These are phyloP conservation scores for Drosophila birchii DNA, from an alignment of 2,888 invertebrate species.

Conservation along the genomic window DNA sequence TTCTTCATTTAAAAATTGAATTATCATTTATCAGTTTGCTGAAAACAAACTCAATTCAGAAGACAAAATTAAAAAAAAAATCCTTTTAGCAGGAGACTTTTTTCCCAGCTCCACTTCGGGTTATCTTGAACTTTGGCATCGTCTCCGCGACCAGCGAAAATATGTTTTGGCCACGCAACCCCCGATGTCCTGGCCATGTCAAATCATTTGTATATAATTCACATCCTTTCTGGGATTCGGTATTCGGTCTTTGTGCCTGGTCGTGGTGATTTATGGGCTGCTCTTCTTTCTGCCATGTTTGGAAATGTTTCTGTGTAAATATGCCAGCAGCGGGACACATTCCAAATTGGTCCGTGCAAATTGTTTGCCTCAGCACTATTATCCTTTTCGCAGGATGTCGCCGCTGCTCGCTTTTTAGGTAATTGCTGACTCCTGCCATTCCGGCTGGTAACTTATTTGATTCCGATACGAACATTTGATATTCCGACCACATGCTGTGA, in stretches of 20 bases:
- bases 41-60: background rate
- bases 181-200: constrained; percentile 61
- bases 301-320: constrained; percentile 62
- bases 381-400: constrained; percentile 67
- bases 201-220: constrained; percentile 81
- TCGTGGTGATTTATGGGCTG: constrained; percentile 73
- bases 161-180: constrained; percentile 41
- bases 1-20: background rate
- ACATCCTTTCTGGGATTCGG: constrained; percentile 69
- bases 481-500: constrained; percentile 84
- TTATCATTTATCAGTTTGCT: background rate
- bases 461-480: constrained; percentile 82
- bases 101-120: constrained; percentile 27
- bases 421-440: constrained; percentile 77
- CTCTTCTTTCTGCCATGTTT: constrained; percentile 55
- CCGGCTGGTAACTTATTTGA: constrained; percentile 71
- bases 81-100: constrained; percentile 4
- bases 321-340: constrained; percentile 56
- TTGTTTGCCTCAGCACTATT: constrained; percentile 76
- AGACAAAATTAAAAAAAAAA: background rate
- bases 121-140: constrained; percentile 70
- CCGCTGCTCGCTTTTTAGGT: constrained; percentile 62
- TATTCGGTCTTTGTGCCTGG: constrained; percentile 45
- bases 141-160: constrained; percentile 41
- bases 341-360: constrained; percentile 63